Percentiles rank a stretch among this genome's conserved stretches.
Evolutionary conservation across 2,888 invertebrate genomes (phyloP).

Genomic region (Lepidonotus clava): DNA sequence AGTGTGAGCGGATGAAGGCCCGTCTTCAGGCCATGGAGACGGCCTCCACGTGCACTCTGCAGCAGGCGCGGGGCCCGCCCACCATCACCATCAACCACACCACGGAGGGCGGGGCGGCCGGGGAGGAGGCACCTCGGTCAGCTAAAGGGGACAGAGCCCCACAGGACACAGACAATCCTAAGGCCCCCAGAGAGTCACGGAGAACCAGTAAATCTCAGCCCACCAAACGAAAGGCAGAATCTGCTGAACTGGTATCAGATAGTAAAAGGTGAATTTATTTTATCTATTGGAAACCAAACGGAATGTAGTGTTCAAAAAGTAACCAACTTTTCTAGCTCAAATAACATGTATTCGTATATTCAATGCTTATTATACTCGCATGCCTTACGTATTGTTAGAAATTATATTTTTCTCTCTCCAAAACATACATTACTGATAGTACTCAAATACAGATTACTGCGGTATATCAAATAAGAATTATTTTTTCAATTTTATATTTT

Average conservation of each 20-base stretch:
- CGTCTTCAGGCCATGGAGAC: conserved; percentile 36
- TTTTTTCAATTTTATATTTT: too few species aligned
- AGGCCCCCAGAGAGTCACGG: too few species aligned
- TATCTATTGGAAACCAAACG: neutral
- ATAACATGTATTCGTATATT: too few species aligned
- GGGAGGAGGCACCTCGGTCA: neutral
- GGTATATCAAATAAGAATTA: too few species aligned
- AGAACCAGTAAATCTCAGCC: neutral
- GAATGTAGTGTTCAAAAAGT: too few species aligned
- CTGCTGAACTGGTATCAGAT: neutral
- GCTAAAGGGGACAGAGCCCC: neutral
- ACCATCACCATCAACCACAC: conserved; percentile 33
- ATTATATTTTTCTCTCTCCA: too few species aligned
- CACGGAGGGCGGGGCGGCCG: neutral
- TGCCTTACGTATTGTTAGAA: too few species aligned
- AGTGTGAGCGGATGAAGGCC: conserved; percentile 23
- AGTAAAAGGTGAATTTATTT: neutral
- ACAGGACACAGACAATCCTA: neutral
- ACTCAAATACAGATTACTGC: too few species aligned
- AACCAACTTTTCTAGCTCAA: too few species aligned
- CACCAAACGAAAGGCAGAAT: neutral
- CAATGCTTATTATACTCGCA: too few species aligned
- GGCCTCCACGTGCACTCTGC: conserved; percentile 36
- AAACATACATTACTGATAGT: too few species aligned
- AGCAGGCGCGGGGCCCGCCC: neutral